phyloP scores from a whole-genome alignment of 2,888 invertebrate species.

The Elmis aenea region DNA sequence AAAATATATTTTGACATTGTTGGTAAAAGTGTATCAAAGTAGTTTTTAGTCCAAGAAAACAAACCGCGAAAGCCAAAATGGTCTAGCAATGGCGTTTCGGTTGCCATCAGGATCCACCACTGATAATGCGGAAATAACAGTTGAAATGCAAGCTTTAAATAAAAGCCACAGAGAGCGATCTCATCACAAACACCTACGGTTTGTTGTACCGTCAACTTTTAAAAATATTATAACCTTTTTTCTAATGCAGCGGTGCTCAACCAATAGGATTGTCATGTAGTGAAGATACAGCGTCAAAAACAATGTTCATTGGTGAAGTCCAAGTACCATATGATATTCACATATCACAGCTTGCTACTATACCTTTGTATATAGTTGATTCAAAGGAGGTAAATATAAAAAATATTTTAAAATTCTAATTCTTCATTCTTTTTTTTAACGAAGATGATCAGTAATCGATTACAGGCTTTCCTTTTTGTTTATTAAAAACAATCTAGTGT shows the following conservation, averaged over 20 bases:
- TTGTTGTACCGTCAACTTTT: no score
- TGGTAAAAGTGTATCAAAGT: no score
- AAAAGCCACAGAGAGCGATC: no score
- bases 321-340: constrained; percentile 4
- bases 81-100: constrained; percentile 6
- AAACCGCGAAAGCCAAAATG: no score
- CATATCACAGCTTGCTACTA: constrained; percentile 1
- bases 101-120: constrained; percentile 1
- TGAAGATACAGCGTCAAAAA: constrained; percentile 8
- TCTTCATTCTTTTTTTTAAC: no score
- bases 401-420: no score
- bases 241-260: not conserved
- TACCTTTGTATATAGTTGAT: constrained; percentile 13
- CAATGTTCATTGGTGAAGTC: constrained; percentile 9
- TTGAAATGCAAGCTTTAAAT: constrained; percentile 7
- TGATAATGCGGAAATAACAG: constrained; percentile 2
- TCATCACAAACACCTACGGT: no score
- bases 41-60: not conserved
- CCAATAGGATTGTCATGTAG: not conserved
- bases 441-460: not conserved
- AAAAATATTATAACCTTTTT: not conserved
- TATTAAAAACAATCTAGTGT: no score
- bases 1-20: no score
- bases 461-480: not conserved
- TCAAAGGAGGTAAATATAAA: constrained; percentile 10